phyloP scores from a whole-genome alignment of 2,113 vertebrate species.

The Tragelaphus scriptus region DNA sequence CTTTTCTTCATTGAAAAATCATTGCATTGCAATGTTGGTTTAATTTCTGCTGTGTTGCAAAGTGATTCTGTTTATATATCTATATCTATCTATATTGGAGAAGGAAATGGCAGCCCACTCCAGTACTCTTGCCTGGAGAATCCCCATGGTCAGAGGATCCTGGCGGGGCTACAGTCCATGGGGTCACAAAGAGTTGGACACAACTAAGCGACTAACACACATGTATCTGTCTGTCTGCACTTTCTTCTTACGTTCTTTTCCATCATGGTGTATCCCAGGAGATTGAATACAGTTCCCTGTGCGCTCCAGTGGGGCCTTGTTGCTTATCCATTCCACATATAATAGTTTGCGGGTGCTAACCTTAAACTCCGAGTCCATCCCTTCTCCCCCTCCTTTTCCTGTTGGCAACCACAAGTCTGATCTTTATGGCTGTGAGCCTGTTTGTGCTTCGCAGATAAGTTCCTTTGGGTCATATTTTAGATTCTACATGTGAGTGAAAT shows the following conservation, averaged over 20 bases:
- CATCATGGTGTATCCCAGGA: background rate
- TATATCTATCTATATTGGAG: background rate
- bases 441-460: background rate
- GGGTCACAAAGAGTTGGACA: background rate
- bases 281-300: background rate
- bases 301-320: background rate
- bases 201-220: accelerated
- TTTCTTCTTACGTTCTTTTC: background rate
- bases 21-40: background rate
- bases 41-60: background rate
- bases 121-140: background rate
- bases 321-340: background rate
- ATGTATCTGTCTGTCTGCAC: accelerated
- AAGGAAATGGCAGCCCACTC: background rate
- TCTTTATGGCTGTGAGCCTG: background rate
- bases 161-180: background rate
- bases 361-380: too few relatives aligned
- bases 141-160: background rate
- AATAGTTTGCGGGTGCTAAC: accelerated
- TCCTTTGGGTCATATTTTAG: too few relatives aligned
- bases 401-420: background rate
- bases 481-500: background rate
- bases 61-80: background rate
- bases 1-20: background rate
- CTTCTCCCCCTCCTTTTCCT: accelerated